phyloP scores from a whole-genome alignment of 1,140 invertebrate species.

The Heliconius hermathena region DNA sequence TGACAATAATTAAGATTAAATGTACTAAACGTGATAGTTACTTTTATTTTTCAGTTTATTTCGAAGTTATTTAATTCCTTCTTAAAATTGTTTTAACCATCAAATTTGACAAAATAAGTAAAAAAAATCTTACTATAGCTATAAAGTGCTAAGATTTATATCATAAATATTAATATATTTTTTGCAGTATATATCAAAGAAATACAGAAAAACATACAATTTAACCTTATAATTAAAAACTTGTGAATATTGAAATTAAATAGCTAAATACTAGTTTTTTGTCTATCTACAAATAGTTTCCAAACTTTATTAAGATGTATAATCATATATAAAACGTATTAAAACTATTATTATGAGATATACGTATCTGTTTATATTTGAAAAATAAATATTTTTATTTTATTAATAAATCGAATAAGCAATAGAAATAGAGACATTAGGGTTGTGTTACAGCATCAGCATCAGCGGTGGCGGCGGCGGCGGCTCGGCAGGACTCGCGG shows the following conservation, averaged over 20 bases:
- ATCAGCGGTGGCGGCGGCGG: constrained; percentile 5
- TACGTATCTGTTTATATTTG: too few species aligned
- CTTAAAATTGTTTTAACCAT: too few species aligned
- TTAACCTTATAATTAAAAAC: background rate
- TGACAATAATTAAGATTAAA: too few species aligned
- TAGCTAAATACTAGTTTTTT: background rate
- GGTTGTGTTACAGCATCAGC: background rate
- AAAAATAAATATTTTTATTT: too few species aligned
- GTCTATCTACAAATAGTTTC: background rate
- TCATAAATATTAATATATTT: background rate
- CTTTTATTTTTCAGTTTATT: too few species aligned
- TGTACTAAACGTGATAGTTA: too few species aligned
- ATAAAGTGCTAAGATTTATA: background rate
- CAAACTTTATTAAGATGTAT: too few species aligned
- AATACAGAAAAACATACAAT: background rate
- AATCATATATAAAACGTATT: too few species aligned
- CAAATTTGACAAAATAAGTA: too few species aligned
- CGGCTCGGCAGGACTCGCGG: constrained; percentile 39
- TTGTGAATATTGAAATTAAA: background rate
- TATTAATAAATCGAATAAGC: too few species aligned
- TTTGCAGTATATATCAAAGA: background rate
- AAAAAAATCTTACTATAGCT: too few species aligned
- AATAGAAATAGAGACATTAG: background rate
- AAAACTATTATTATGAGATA: background rate
- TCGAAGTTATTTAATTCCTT: too few species aligned